phyloP scores from a whole-genome alignment of 2,888 invertebrate genomes.

The Lithophane ornitopus region DNA sequence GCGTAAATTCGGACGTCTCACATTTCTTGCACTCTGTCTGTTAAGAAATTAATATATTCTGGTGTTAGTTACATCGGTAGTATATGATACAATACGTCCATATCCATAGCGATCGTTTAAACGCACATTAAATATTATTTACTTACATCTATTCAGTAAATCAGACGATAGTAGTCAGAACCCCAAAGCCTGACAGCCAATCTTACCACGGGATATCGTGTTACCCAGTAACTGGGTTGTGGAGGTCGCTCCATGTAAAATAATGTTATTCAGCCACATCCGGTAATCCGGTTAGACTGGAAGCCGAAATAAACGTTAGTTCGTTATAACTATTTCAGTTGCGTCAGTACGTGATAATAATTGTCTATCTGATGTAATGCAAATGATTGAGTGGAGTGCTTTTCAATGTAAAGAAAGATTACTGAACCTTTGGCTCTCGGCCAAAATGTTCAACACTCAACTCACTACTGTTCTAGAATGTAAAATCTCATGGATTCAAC shows the following conservation, averaged over 20 bases:
- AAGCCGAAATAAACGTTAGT: not conserved
- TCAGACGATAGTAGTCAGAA: not conserved
- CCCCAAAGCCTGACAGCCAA: too few species aligned
- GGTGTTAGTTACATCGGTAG: constrained; percentile 39
- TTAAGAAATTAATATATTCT: constrained; percentile 39
- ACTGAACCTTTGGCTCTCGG: constrained; percentile 28
- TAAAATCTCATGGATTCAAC: constrained; percentile 3
- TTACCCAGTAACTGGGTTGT: too few species aligned
- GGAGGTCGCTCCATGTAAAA: too few species aligned
- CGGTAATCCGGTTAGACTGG: too few species aligned
- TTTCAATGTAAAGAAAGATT: constrained; percentile 27
- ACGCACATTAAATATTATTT: not conserved
- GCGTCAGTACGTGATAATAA: constrained; percentile 3
- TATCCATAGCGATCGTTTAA: not conserved
- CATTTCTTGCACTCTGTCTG: constrained; percentile 23
- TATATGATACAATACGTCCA: constrained; percentile 10
- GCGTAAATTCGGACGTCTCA: constrained; percentile 40
- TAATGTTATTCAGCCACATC: too few species aligned
- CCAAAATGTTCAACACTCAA: constrained; percentile 35
- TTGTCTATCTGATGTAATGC: constrained; percentile 19
- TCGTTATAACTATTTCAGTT: constrained; percentile 11
- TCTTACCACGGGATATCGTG: too few species aligned
- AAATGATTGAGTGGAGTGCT: constrained; percentile 32
- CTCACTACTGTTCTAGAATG: constrained; percentile 21
- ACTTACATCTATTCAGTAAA: not conserved